Evolutionary conservation across 2,797 vertebrate species (phyloP).

Genomic region (Hydrocynus forskahlii): DNA sequence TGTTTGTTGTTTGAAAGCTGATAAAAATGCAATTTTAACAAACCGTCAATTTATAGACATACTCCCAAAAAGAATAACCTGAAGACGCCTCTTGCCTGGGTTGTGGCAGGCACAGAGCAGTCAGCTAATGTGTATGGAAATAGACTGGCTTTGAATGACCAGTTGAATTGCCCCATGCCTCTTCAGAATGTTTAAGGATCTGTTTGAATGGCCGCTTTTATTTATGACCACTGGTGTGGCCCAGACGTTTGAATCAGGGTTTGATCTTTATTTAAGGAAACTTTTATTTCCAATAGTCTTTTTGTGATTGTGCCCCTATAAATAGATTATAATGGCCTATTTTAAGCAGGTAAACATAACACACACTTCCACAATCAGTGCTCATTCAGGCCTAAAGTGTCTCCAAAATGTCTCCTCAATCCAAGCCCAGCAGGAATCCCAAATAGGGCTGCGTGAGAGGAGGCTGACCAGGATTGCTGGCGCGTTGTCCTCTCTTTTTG

Average conservation of each 20-base stretch:
- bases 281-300: not conserved
- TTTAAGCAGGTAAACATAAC: not conserved
- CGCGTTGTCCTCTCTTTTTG: constrained; percentile 42
- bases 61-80: no score
- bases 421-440: constrained; percentile 33
- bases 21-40: no score
- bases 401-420: constrained; percentile 20
- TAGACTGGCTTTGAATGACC: not conserved
- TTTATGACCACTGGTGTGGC: not conserved
- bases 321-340: constrained; percentile 11
- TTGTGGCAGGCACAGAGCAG: not conserved
- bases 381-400: constrained; percentile 12
- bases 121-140: not conserved
- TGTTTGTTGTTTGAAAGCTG: no score
- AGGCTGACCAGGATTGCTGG: constrained; percentile 11
- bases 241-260: not conserved
- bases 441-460: constrained; percentile 33
- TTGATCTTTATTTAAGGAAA: not conserved
- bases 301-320: not conserved
- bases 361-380: constrained; percentile 8
- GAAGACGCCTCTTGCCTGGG: not conserved
- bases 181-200: not conserved
- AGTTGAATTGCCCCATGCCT: not conserved
- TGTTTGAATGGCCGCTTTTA: not conserved
- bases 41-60: not conserved